Evolutionary conservation across 2,888 invertebrate genomes (phyloP), one percentile per base, ranked within the genome.

Genomic region (Drosophila ezoana): DNA sequence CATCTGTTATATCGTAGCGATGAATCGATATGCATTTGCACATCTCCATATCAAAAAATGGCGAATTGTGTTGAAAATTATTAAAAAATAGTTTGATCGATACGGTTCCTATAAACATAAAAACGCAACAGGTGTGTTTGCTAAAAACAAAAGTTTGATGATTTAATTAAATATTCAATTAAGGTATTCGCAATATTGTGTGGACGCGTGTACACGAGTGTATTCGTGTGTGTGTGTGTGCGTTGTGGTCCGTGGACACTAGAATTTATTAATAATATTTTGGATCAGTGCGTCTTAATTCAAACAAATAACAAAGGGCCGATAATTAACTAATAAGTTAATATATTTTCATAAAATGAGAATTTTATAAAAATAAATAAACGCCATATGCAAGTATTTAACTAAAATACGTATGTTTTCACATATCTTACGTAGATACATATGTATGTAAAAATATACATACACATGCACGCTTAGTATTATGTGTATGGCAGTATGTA

Each of bases 1-100:
- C 13, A 13, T 3, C 20, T 13, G 18, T 40, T 28, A 11, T 49
- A n/a, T 11, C 5, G 11, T 13, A 37, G 6, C 32, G 40, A 48
- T 54, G 13, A 35, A 35, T 54, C 35, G 53, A 54, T 14, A 32
- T 48, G 20, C 13, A 1, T 49, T 52, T 52, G 43, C 68, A 52
- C 68, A 70, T 62, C 62, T 23, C 56, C 52, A 53, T 51, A 20
- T 61, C 44, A 60, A 49, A 79, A 79, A 79, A 79, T 81, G 79
- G 79, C 79, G 79, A 79, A 67, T 47, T 69, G 68, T 75, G 56
- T 67, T 75, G 60, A 61, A 70, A 45, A 51, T 57, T 73, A 23
- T 49, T 70, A 71, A 58, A 57, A 33, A 33, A 56, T 40, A 52
- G 35, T 18, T 72, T 60, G 13, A 33, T 45, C 20, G 47, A 32